Base-by-base conservation (phyloP, 2,797 vertebrate species). In the Centroberyx gerrardi region DNA sequence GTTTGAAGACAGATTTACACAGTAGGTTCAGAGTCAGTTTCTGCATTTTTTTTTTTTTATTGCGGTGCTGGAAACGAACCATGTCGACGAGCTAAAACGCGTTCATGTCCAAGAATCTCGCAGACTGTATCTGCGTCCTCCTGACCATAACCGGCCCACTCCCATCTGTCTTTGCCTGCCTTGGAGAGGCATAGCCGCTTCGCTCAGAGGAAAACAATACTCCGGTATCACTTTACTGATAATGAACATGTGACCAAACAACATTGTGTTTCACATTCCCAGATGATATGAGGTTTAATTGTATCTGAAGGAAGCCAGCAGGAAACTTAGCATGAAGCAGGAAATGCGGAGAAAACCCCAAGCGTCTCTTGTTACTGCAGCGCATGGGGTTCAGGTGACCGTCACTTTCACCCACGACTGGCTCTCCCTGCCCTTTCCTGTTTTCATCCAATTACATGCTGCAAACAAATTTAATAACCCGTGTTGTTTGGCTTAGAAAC, bases 121-220 rank as follows among this genome's bases (percentile, higher is more conserved):
- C 64, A 59, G 62, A 58, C 67, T 18, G 63, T 65, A 38, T 74
- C 53, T 2, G 33, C 48, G 53, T 55, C 33, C 60, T 12, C 12
- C 42, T 31, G 68, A 84, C 68, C 59, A 33, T 48, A 9, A 8
- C 72, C 75, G 14, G 36, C 90, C 83, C 80, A 80, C 86, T 85
- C 76, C 85, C 87, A 82, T 88, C 81, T 88, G 80, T 85, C 80
- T 75, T 27, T 51, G 36, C 76, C 65, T 71, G 66, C 65, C 62
- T 64, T 49, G 10, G 52, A 62, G 27, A 68, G 27, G 6, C 33
- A 33, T 49, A 62, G 74, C 70, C 74, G 69, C 77, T 72, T 10
- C 63, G 75, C 78, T 74, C 28, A 2, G 67, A 74, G 74, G 66
- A 83, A 83, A 86, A 85, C 27, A 81, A 72, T 18, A 46, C 51